These are phyloP conservation scores for human DNA, from an alignment of 2,113 vertebrate species.

Conservation along the genomic window GRCh38 chr6:38836001-38836500, in stretches of 20 bases:
- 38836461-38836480: no score
- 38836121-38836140: background rate
- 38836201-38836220: background rate
- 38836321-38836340: no score
- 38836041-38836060: background rate
- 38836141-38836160: background rate
- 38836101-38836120: background rate
- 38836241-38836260: background rate
- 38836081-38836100: background rate
- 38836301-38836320: no score
- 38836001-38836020: background rate
- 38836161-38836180: background rate
- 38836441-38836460: no score
- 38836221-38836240: background rate
- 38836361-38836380: no score
- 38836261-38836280: background rate
- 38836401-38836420: no score
- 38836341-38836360: no score
- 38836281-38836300: background rate
- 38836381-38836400: no score
- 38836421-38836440: no score
- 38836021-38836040: background rate
- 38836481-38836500: no score
- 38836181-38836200: background rate
- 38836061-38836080: background rate